Evolutionary conservation across 2,113 vertebrate genomes (phyloP), one percentile per base, ranked within the genome.

Genomic region (Platichthys flesus): DNA sequence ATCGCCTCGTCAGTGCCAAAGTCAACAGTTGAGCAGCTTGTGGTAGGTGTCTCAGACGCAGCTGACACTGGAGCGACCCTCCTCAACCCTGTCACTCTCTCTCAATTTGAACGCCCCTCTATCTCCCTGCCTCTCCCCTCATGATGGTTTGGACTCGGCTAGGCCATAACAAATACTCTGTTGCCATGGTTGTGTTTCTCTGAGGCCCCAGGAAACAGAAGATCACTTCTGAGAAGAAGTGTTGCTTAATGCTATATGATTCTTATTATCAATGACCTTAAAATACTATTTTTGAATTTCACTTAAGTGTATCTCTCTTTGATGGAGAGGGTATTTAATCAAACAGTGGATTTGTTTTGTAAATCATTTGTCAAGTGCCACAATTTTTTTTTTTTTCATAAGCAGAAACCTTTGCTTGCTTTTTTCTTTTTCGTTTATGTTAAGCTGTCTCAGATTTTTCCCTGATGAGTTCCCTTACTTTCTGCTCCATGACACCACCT

Each of bases 81-180:
- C 64, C 68, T 49, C 68, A 64, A n/a, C 62, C 66, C 63, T 21
- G 20, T 47, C 57, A 24, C 59, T 61, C n/a, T 61, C n/a, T 40
- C 64, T 80, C 31, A 9, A 2, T 63, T 28, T 60, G 21, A 45
- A 63, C 5, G 1, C 42, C 31, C 66, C 56, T 75, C 64, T 68
- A 52, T 71, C 51, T 64, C 20, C 13, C 1, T 42, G 31, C 68
- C 67, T 71, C 56, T 42, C 14, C 66, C 82, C 70, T 61, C 67
- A 51, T 78, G 70, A 78, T 47, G 21, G 20, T 80, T 81, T 81
- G 71, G 73, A 69, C 62, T 45, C 24, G 23, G 56, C 47, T 2
- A 56, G 63, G 42, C 76, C 78, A 85, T 72, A 90, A 89, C 80
- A 90, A 92, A 92, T 20, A 91, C 49, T 82, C 23, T 28, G 88